A percentile compares a stretch with the other conserved stretches of the same genome.
phyloP scores from a whole-genome alignment of 1,140 invertebrate genomes.

The Dolichoris vasculosae region DNA sequence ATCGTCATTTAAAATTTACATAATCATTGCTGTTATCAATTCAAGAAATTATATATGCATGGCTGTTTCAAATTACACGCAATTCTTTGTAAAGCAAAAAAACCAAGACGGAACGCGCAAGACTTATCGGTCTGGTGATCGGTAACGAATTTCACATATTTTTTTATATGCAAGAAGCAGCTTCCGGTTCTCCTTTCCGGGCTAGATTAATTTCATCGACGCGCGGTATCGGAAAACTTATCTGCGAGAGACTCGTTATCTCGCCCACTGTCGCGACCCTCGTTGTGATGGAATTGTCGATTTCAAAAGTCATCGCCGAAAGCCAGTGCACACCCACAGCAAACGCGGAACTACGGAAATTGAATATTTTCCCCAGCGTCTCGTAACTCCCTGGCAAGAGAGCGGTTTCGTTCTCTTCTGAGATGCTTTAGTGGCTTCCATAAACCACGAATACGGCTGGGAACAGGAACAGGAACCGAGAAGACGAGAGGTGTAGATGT shows the following conservation, averaged over 20 bases:
- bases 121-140: neutral
- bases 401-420: slow-evolving; percentile 29
- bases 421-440: slow-evolving; percentile 49
- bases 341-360: slow-evolving; percentile 41
- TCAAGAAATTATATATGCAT: too few species aligned
- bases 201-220: slow-evolving; percentile 26
- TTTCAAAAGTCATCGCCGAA: slow-evolving; percentile 43
- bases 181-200: neutral
- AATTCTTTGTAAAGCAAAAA: neutral
- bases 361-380: slow-evolving; percentile 50
- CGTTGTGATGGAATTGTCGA: slow-evolving; percentile 32
- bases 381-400: slow-evolving; percentile 34
- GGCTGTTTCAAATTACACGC: too few species aligned
- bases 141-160: neutral
- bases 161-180: neutral
- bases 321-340: neutral
- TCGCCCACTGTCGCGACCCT: neutral
- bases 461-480: neutral
- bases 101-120: neutral
- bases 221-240: neutral
- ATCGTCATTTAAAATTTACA: too few species aligned
- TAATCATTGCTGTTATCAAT: too few species aligned
- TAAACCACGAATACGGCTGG: slow-evolving; percentile 47
- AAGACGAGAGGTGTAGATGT: neutral
- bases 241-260: neutral